Conservation (phyloP, 2,113 vertebrate genomes). For the Indicator indicator region DNA sequence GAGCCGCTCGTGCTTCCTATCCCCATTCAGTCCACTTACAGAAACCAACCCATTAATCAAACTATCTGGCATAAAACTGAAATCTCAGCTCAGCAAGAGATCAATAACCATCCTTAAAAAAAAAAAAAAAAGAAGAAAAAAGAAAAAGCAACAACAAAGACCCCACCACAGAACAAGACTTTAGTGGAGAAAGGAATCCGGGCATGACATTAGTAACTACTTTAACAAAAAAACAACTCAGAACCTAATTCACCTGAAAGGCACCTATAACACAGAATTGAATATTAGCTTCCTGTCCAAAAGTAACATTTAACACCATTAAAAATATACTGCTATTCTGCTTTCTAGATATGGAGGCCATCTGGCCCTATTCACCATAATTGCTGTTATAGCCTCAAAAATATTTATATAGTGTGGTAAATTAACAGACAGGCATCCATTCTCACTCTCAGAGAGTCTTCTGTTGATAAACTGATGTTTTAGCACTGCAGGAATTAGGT, state of each 20-base stretch:
- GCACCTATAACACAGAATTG: slow-evolving; percentile 65
- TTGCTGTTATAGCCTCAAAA: slow-evolving; percentile 55
- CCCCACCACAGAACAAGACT: slow-evolving; percentile 62
- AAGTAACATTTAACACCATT: slow-evolving; percentile 72
- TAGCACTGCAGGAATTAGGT: neutral
- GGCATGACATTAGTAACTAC: slow-evolving; percentile 76
- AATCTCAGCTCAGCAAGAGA: slow-evolving; percentile 96
- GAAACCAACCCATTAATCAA: slow-evolving; percentile 99
- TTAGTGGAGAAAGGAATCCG: slow-evolving; percentile 75
- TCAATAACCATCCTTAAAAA: slow-evolving; percentile 89
- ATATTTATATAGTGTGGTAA: slow-evolving; percentile 58
- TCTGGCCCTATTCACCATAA: slow-evolving; percentile 67
- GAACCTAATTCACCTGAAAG: slow-evolving; percentile 60
- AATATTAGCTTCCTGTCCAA: slow-evolving; percentile 72
- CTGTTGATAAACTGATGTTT: neutral
- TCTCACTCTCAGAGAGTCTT: slow-evolving; percentile 19
- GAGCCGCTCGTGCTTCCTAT: slow-evolving; percentile 88
- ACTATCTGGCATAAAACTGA: slow-evolving; percentile 94
- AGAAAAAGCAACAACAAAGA: slow-evolving; percentile 51
- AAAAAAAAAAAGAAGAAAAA: neutral
- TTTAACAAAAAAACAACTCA: slow-evolving; percentile 73
- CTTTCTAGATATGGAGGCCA: slow-evolving; percentile 66
- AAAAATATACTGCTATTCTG: slow-evolving; percentile 71
- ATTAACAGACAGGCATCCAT: slow-evolving; percentile 25
- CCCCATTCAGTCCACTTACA: slow-evolving; percentile 98